These are phyloP conservation scores for Hedya salicella DNA, from an alignment of 2,888 invertebrate species.

Conservation along the genomic window DNA sequence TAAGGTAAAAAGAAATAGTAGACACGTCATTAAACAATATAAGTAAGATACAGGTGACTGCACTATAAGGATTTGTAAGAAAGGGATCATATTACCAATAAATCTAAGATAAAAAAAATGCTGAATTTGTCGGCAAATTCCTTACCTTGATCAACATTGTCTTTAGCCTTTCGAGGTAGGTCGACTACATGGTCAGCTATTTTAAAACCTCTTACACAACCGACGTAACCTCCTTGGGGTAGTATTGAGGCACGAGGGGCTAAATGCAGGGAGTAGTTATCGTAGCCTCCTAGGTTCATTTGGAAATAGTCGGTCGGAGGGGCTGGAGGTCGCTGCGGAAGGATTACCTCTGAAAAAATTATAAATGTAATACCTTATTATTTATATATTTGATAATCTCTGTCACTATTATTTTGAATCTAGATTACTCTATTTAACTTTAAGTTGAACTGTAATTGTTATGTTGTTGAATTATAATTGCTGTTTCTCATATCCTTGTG, in stretches of 20 bases:
- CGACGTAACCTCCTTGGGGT: conserved; percentile 90
- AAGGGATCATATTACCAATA: too few species aligned
- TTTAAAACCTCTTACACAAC: conserved; percentile 94
- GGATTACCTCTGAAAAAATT: conserved; percentile 89
- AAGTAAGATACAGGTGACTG: too few species aligned
- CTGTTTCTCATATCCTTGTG: too few species aligned
- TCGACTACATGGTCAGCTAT: conserved; percentile 93
- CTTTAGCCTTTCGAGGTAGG: conserved; percentile 88
- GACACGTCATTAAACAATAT: too few species aligned
- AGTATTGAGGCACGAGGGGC: conserved; percentile 68
- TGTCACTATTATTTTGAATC: too few species aligned
- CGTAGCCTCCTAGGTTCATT: conserved; percentile 94
- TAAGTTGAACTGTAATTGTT: too few species aligned
- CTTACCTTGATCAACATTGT: conserved; percentile 88
- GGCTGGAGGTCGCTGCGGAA: conserved; percentile 94
- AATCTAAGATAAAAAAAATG: too few species aligned
- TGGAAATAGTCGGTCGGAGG: conserved; percentile 96
- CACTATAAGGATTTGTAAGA: too few species aligned
- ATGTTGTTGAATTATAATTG: too few species aligned
- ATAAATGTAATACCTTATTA: neutral
- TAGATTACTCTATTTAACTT: too few species aligned
- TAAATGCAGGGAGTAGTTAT: conserved; percentile 88
- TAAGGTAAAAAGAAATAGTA: conserved; percentile 51
- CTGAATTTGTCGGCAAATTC: too few species aligned
- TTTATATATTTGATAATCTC: too few species aligned